A percentile compares a stretch with the other conserved stretches of the same genome.
phyloP scores from a whole-genome alignment of 2,888 invertebrate species.

The Conchocele bisecta region DNA sequence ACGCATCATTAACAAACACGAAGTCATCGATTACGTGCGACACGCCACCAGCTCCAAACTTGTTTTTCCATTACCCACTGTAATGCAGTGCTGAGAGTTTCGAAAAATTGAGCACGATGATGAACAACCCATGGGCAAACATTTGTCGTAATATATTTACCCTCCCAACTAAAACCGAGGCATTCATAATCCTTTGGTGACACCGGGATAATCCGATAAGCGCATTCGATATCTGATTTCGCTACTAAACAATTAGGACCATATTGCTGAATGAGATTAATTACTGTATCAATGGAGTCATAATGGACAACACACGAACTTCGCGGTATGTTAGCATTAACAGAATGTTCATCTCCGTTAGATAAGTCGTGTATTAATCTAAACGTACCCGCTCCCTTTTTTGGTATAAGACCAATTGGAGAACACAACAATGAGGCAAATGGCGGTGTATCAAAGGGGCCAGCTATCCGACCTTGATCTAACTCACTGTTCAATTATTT shows the following conservation, averaged over 20 bases:
- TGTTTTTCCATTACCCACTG: constrained; percentile 16
- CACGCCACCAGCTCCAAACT: not conserved
- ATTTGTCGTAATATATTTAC: constrained; percentile 21
- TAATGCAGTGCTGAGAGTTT: constrained; percentile 17
- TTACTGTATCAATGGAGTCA: constrained; percentile 21
- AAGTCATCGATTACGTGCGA: constrained; percentile 29
- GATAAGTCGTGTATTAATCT: constrained; percentile 49
- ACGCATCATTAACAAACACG: constrained; percentile 2
- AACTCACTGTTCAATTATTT: constrained; percentile 20
- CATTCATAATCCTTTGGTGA: constrained; percentile 7
- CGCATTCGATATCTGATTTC: constrained; percentile 25
- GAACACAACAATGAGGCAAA: constrained; percentile 26
- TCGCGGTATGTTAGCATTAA: constrained; percentile 40
- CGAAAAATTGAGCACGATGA: constrained; percentile 25
- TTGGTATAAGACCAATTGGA: constrained; percentile 39
- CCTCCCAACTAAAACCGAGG: constrained; percentile 13
- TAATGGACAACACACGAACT: constrained; percentile 28
- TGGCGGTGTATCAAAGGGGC: constrained; percentile 21
- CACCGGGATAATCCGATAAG: constrained; percentile 14
- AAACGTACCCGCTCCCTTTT: constrained; percentile 32
- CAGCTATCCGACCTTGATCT: constrained; percentile 11
- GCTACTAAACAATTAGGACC: constrained; percentile 4
- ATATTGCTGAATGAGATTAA: constrained; percentile 10
- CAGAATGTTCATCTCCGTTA: constrained; percentile 20
- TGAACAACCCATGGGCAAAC: constrained; percentile 32